Evolutionary conservation across 2,888 invertebrate genomes (phyloP).

Genomic region (Platycheirus rosarum): DNA sequence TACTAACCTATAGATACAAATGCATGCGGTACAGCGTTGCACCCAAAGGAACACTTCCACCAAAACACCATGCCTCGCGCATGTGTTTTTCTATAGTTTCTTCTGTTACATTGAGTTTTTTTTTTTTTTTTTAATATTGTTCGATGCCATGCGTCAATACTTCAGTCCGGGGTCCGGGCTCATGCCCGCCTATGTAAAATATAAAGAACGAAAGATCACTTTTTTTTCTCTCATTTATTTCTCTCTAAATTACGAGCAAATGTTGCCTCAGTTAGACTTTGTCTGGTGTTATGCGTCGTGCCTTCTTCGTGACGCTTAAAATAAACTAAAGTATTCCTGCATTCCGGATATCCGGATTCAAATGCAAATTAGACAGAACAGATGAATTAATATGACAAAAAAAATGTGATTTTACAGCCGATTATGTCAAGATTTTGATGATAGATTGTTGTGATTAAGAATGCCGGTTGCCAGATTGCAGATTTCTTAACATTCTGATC

Average conservation of each 20-base stretch:
- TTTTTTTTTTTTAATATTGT: conserved; percentile 8
- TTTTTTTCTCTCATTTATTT: no score
- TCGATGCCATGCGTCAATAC: conserved; percentile 27
- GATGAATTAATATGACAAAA: conserved; percentile 4
- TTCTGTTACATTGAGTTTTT: conserved; percentile 18
- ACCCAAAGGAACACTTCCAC: conserved; percentile 9
- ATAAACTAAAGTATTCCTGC: conserved; percentile 50
- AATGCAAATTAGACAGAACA: conserved; percentile 44
- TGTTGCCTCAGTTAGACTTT: no score
- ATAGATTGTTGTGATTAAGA: conserved; percentile 11
- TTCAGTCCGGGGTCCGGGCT: conserved; percentile 10
- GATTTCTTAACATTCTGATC: no score
- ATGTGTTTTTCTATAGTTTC: conserved; percentile 22
- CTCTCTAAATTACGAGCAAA: no score
- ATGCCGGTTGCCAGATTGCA: no score
- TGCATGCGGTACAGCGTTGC: conserved; percentile 6
- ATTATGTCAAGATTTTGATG: conserved; percentile 18
- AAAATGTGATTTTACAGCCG: conserved; percentile 20
- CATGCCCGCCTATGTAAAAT: conserved; percentile 10
- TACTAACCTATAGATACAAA: neutral
- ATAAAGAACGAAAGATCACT: neutral
- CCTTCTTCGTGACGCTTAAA: conserved; percentile 33
- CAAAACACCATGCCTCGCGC: conserved; percentile 33
- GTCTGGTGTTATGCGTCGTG: neutral
- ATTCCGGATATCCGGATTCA: conserved; percentile 60